Conservation (phyloP, 2,888 invertebrate species). For the Pachymerium ferrugineum region DNA sequence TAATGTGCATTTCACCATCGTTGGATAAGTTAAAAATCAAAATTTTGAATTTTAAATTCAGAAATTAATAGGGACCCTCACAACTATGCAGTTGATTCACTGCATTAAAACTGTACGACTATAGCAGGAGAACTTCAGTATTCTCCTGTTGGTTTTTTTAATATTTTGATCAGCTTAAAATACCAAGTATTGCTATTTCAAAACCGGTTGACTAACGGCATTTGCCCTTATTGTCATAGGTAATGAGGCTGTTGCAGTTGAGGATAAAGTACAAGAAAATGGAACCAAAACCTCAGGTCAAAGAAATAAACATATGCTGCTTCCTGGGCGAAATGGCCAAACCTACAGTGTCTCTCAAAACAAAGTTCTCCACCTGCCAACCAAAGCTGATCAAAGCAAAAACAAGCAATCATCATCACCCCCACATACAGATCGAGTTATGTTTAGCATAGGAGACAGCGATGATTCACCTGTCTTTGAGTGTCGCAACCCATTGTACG, state of each 20-base stretch:
- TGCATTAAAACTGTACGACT: too few species aligned
- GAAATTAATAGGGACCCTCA: too few species aligned
- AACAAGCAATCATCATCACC: not conserved
- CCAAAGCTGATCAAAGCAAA: conserved; percentile 43
- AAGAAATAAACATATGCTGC: conserved; percentile 57
- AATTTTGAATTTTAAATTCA: too few species aligned
- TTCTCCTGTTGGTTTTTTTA: too few species aligned
- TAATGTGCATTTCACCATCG: too few species aligned
- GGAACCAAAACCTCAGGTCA: not conserved
- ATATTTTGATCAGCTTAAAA: too few species aligned
- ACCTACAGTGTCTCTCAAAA: conserved; percentile 86
- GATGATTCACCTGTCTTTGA: conserved; percentile 36
- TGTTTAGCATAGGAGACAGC: conserved; percentile 34
- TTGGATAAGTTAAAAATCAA: too few species aligned
- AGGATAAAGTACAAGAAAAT: not conserved
- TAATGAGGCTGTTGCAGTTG: not conserved
- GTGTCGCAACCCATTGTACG: conserved; percentile 38
- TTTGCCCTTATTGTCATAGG: too few species aligned
- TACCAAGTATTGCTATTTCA: too few species aligned
- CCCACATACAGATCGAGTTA: not conserved
- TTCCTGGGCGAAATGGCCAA: conserved; percentile 78
- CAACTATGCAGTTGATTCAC: too few species aligned
- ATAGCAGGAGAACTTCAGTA: too few species aligned
- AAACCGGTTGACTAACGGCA: too few species aligned
- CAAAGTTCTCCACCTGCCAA: conserved; percentile 50